Conservation (phyloP, 2,797 vertebrate species). For the Anabas testudineus region DNA sequence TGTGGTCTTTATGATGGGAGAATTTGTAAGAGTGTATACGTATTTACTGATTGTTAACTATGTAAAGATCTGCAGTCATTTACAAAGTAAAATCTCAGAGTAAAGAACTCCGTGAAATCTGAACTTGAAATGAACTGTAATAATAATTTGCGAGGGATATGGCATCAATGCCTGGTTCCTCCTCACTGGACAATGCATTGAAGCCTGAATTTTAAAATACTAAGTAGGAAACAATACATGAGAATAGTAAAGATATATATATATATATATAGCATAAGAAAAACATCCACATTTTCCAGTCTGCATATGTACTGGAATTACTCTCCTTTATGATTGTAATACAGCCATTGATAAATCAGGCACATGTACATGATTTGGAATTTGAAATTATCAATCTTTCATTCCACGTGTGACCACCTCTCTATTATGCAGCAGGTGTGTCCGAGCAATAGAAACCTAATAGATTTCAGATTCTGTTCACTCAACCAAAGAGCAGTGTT, state of each 20-base stretch:
- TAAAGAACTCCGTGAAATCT: slow-evolving; percentile 9
- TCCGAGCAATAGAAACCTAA: slow-evolving; percentile 27
- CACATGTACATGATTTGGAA: not conserved
- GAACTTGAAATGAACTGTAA: too few species aligned
- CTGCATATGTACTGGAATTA: too few species aligned
- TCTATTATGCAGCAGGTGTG: slow-evolving; percentile 16
- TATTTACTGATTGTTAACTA: slow-evolving; percentile 25
- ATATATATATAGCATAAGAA: too few species aligned
- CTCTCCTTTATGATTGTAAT: too few species aligned
- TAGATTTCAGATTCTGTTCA: slow-evolving; percentile 41
- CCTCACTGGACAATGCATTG: too few species aligned
- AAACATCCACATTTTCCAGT: too few species aligned
- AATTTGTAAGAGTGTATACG: slow-evolving; percentile 8
- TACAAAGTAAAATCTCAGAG: not conserved
- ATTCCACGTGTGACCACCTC: slow-evolving; percentile 22
- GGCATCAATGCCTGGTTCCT: too few species aligned
- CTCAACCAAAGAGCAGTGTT: slow-evolving; percentile 30
- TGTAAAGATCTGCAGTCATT: slow-evolving; percentile 8
- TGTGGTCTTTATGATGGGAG: slow-evolving; percentile 6
- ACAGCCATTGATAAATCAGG: not conserved
- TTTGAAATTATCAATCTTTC: slow-evolving; percentile 1
- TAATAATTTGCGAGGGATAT: too few species aligned
- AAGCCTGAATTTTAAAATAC: too few species aligned
- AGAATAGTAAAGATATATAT: too few species aligned
- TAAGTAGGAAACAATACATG: too few species aligned